Percentiles rank a stretch among this genome's conserved stretches.
phyloP scores from a whole-genome alignment of 2,113 vertebrate species.

The Albula glossodonta region DNA sequence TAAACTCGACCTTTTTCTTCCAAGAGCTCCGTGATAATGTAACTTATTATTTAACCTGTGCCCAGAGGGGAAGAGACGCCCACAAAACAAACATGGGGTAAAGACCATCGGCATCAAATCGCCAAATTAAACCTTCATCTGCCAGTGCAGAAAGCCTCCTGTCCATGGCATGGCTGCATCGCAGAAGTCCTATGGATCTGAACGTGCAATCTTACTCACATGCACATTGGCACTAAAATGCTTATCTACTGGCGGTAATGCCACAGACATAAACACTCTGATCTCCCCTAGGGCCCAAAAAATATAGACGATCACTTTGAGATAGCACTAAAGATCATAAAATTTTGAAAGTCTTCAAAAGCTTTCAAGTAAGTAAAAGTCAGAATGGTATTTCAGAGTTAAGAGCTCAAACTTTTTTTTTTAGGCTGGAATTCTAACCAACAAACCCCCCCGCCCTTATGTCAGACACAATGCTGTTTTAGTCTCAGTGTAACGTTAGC shows the following conservation, averaged over 20 bases:
- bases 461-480: not conserved
- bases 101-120: not conserved
- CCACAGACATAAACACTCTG: not conserved
- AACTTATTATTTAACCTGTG: not conserved
- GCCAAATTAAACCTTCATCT: not conserved
- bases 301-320: not conserved
- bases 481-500: not conserved
- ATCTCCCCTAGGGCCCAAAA: not conserved
- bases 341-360: not conserved
- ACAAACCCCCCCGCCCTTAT: not conserved
- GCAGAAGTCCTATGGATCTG: too few relatives aligned
- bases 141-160: not conserved
- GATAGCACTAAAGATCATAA: not conserved
- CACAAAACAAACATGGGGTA: too few relatives aligned
- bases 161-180: not conserved
- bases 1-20: not conserved
- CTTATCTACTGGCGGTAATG: not conserved
- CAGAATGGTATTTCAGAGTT: not conserved
- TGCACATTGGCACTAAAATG: not conserved
- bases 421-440: not conserved
- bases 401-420: too few relatives aligned
- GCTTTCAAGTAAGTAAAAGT: not conserved
- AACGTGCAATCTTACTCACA: not conserved
- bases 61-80: too few relatives aligned
- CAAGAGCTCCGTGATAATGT: not conserved